Percentiles rank a stretch among this genome's conserved stretches.
These are phyloP conservation scores for Arenaria interpres DNA, from an alignment of 2,113 vertebrate genomes.

Conservation along the genomic window DNA sequence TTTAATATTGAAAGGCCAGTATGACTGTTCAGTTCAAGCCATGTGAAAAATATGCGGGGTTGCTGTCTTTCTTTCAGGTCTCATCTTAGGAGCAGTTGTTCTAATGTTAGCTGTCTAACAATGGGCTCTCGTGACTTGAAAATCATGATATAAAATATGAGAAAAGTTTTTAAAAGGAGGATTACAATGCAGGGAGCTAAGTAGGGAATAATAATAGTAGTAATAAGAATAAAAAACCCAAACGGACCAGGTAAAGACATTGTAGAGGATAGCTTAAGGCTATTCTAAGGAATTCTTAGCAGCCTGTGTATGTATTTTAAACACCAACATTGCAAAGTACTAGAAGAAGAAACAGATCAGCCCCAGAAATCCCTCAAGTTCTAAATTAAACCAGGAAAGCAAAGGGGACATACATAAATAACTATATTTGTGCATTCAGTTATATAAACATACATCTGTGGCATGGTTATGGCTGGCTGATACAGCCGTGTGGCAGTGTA, in stretches of 20 bases:
- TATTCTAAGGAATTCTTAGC: background rate
- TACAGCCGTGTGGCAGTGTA: background rate
- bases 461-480: background rate
- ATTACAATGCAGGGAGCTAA: background rate
- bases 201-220: background rate
- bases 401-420: background rate
- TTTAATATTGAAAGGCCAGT: background rate
- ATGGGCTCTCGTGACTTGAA: background rate
- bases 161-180: background rate
- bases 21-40: background rate
- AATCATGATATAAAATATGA: background rate
- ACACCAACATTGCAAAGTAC: background rate
- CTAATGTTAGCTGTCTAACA: background rate
- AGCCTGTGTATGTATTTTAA: background rate
- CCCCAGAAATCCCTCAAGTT: background rate
- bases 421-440: background rate
- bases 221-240: background rate
- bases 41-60: rapidly evolving
- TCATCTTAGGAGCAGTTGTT: background rate
- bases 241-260: background rate
- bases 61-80: background rate
- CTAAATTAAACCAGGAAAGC: background rate
- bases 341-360: background rate
- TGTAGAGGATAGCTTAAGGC: background rate
- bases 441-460: rapidly evolving